phyloP scores from a whole-genome alignment of 2,888 invertebrate species.

The Coelopa pilipes region DNA sequence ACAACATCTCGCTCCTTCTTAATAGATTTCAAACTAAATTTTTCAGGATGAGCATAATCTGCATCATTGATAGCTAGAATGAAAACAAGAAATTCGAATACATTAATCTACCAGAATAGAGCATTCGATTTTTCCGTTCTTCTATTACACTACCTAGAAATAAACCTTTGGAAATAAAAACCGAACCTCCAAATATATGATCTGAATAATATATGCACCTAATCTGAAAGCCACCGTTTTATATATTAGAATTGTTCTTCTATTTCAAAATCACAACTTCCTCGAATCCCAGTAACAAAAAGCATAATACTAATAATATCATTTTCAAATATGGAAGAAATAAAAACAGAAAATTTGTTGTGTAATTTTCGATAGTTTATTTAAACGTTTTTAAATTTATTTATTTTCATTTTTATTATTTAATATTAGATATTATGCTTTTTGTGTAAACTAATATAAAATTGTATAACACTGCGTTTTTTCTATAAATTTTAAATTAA shows the following conservation, averaged over 20 bases:
- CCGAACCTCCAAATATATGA: too few relatives aligned
- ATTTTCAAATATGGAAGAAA: constrained; percentile 30
- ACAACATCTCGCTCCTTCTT: constrained; percentile 58
- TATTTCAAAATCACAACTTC: not conserved
- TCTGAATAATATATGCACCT: too few relatives aligned
- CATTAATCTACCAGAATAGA: too few relatives aligned
- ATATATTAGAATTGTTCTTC: not conserved
- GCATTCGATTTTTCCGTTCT: not conserved
- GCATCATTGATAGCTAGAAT: constrained; percentile 62
- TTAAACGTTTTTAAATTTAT: constrained; percentile 16
- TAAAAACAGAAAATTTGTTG: constrained; percentile 37
- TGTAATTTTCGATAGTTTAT: constrained; percentile 32
- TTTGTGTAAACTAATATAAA: constrained; percentile 44
- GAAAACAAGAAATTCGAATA: too few relatives aligned
- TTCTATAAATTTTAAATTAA: constrained; percentile 20
- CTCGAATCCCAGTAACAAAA: constrained; percentile 29
- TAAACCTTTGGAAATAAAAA: not conserved
- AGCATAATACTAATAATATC: constrained; percentile 34
- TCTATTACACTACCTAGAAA: not conserved
- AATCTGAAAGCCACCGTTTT: too few relatives aligned
- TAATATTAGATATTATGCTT: constrained; percentile 45
- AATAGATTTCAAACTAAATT: constrained; percentile 53
- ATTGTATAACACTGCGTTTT: not conserved
- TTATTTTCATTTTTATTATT: constrained; percentile 31
- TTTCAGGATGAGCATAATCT: constrained; percentile 53